Evolutionary conservation across 2,888 invertebrate genomes (phyloP).

Genomic region (Dolichopus griseipennis): DNA sequence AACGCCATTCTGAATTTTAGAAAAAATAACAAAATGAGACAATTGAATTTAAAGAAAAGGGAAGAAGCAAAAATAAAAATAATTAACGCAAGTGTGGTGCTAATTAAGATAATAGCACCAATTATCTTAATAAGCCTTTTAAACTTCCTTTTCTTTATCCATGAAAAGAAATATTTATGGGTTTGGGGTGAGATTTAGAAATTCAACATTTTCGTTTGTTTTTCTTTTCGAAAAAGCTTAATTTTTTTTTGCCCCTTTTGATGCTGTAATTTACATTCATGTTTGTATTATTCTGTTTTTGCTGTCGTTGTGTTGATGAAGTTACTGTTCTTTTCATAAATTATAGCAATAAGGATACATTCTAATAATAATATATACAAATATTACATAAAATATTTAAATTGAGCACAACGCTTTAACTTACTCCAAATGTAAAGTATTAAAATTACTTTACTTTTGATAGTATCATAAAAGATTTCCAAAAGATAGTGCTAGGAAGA

Average conservation of each 20-base stretch:
- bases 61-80: not conserved
- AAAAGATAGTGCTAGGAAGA: not conserved
- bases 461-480: not conserved
- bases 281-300: not conserved
- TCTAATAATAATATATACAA: not conserved
- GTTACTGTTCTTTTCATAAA: not conserved
- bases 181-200: not conserved
- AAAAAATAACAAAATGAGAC: too few species aligned
- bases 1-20: too few species aligned
- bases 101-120: constrained; percentile 13
- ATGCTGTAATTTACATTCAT: not conserved
- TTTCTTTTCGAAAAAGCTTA: not conserved
- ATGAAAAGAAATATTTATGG: too few species aligned
- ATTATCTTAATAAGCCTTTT: constrained; percentile 11
- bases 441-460: not conserved
- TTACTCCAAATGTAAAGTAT: not conserved
- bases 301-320: too few species aligned
- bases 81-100: constrained; percentile 11
- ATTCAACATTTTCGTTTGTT: not conserved
- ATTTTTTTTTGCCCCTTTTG: not conserved
- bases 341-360: not conserved
- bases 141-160: not conserved
- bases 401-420: not conserved
- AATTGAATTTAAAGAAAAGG: not conserved
- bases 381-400: not conserved